Percentiles rank a stretch among this genome's conserved stretches.
Conservation (phyloP, 2,797 vertebrate species). For the Pelobates cultripes region DNA sequence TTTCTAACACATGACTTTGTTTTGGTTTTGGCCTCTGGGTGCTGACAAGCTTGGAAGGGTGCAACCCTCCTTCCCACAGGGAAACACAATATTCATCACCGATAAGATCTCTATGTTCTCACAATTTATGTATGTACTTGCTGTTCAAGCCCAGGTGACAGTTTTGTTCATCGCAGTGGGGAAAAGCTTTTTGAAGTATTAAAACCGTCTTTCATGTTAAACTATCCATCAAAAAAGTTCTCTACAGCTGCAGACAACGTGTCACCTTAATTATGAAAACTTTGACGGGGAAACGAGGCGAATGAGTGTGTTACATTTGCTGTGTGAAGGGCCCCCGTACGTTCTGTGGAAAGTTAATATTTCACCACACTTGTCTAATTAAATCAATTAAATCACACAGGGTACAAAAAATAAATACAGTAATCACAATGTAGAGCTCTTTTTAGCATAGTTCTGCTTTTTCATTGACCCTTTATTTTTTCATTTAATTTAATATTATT, state of each 20-base stretch:
- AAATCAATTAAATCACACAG: conserved; percentile 57
- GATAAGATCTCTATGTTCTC: conserved; percentile 52
- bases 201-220: conserved; percentile 56
- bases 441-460: conserved; percentile 23
- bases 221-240: conserved; percentile 56
- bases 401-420: conserved; percentile 41
- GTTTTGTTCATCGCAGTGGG: conserved; percentile 54
- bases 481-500: too few species aligned
- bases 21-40: conserved; percentile 27
- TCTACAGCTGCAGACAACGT: conserved; percentile 55
- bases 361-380: conserved; percentile 52
- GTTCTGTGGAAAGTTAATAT: conserved; percentile 49
- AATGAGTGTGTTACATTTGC: conserved; percentile 50
- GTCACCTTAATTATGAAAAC: conserved; percentile 57
- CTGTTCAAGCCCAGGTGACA: conserved; percentile 54
- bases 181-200: conserved; percentile 52
- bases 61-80: conserved; percentile 34
- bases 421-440: conserved; percentile 38
- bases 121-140: conserved; percentile 52
- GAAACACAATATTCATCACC: conserved; percentile 19
- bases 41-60: conserved; percentile 31
- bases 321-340: conserved; percentile 49
- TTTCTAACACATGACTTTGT: conserved; percentile 9
- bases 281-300: conserved; percentile 54
- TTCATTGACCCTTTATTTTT: too few species aligned